Conservation (phyloP, 2,113 vertebrate species). For the Rallus limicola region DNA sequence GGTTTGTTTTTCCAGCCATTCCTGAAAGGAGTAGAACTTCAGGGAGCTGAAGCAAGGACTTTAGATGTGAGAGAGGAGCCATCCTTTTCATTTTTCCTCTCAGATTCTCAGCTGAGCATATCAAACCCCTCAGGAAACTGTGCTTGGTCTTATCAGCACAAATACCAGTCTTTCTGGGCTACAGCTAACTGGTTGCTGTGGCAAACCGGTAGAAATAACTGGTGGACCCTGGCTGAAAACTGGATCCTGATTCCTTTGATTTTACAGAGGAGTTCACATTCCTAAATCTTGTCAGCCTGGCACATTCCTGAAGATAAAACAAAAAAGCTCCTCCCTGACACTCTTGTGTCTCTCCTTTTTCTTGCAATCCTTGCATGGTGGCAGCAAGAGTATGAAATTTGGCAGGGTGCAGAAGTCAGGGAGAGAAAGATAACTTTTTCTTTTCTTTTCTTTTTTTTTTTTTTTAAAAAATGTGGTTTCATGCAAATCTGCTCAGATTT, state of each 20-base stretch:
- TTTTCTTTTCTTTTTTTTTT: not conserved
- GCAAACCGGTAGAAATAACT: not conserved
- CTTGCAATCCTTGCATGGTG: not conserved
- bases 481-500: slow-evolving; percentile 28
- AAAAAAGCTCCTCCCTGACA: not conserved
- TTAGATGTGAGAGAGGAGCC: not conserved
- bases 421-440: not conserved
- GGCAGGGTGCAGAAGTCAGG: not conserved
- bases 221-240: not conserved
- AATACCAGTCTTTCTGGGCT: not conserved
- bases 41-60: not conserved
- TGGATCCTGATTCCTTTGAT: not conserved
- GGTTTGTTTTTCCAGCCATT: slow-evolving; percentile 19
- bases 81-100: fast-evolving
- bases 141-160: not conserved
- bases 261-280: slow-evolving; percentile 2
- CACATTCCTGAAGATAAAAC: not conserved
- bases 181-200: not conserved
- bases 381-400: not conserved
- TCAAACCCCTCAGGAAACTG: not conserved
- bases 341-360: not conserved
- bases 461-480: not conserved
- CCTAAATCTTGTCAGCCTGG: not conserved
- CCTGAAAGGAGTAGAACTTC: slow-evolving; percentile 10
- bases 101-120: not conserved